Conservation (phyloP, 2,888 invertebrate genomes). For the Diadegma fenestrale region DNA sequence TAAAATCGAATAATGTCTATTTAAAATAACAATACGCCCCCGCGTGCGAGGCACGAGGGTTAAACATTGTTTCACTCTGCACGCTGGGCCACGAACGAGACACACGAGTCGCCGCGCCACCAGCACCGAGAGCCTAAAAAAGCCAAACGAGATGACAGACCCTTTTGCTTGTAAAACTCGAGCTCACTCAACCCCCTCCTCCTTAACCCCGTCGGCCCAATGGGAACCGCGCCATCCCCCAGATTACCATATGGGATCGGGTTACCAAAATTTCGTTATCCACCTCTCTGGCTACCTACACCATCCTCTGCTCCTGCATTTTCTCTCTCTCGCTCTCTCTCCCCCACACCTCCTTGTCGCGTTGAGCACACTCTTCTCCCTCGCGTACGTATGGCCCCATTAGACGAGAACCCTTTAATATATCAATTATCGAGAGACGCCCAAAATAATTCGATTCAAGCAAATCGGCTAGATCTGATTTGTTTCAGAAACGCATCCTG, state of each 20-base stretch:
- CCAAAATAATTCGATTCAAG: conserved; percentile 68
- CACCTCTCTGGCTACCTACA: conserved; percentile 70
- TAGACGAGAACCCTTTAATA: conserved; percentile 71
- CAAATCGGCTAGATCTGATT: conserved; percentile 52
- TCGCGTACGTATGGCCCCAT: conserved; percentile 19
- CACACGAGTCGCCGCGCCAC: conserved; percentile 24
- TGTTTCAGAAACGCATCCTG: conserved; percentile 40
- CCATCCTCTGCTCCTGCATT: background rate
- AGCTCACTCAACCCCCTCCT: conserved; percentile 72
- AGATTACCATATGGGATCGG: conserved; percentile 84
- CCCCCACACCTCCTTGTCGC: too few relatives aligned
- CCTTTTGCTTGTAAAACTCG: conserved; percentile 64
- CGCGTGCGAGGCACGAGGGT: conserved; percentile 71
- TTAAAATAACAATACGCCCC: conserved; percentile 84
- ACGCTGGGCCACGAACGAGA: conserved; percentile 47
- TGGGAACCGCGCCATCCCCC: conserved; percentile 38
- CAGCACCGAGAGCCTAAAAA: background rate
- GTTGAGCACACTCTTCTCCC: conserved; percentile 59
- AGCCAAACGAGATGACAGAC: conserved; percentile 48
- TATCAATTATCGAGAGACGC: conserved; percentile 67
- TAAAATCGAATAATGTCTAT: conserved; percentile 85
- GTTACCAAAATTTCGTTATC: conserved; percentile 84
- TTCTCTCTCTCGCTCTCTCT: too few relatives aligned
- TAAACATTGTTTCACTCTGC: conserved; percentile 82
- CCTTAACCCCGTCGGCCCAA: conserved; percentile 43